phyloP scores from a whole-genome alignment of 2,888 invertebrate genomes.

The Nyleta sp. region DNA sequence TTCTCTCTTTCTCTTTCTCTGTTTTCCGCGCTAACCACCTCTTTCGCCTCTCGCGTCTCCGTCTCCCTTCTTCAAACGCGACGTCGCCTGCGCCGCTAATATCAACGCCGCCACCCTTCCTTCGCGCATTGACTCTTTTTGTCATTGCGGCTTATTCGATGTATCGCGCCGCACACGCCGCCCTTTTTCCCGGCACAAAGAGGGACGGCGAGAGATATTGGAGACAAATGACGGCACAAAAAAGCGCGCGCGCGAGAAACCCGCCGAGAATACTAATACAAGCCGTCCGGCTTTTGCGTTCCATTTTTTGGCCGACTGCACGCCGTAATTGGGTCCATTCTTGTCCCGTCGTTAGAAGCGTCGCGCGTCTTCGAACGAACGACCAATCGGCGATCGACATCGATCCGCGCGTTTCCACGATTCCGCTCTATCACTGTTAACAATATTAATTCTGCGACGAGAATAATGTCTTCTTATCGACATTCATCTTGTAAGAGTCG shows the following conservation, averaged over 20 bases:
- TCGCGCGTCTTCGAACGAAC: too few relatives aligned
- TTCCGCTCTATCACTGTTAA: too few relatives aligned
- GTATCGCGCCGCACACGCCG: conserved; percentile 75
- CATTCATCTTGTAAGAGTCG: too few relatives aligned
- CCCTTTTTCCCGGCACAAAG: conserved; percentile 64
- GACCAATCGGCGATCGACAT: too few relatives aligned
- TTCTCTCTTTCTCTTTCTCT: too few relatives aligned
- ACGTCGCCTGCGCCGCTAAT: conserved; percentile 70
- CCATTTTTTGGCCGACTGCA: too few relatives aligned
- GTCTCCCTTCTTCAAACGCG: conserved; percentile 59
- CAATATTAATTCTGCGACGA: too few relatives aligned
- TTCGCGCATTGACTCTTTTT: conserved; percentile 78
- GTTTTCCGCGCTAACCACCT: conserved; percentile 64
- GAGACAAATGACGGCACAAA: conserved; percentile 82
- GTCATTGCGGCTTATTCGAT: conserved; percentile 81
- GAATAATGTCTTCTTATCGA: too few relatives aligned
- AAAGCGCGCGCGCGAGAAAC: conserved; percentile 78
- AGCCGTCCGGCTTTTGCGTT: too few relatives aligned
- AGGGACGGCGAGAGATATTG: conserved; percentile 78
- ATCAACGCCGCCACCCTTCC: conserved; percentile 69
- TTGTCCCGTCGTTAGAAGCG: too few relatives aligned
- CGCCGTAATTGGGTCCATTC: too few relatives aligned
- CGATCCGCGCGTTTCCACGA: too few relatives aligned
- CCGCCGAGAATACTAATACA: conserved; percentile 68
- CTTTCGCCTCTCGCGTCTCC: conserved; percentile 64